Conservation (phyloP, 2,797 vertebrate species). For the Sciaenops ocellatus region DNA sequence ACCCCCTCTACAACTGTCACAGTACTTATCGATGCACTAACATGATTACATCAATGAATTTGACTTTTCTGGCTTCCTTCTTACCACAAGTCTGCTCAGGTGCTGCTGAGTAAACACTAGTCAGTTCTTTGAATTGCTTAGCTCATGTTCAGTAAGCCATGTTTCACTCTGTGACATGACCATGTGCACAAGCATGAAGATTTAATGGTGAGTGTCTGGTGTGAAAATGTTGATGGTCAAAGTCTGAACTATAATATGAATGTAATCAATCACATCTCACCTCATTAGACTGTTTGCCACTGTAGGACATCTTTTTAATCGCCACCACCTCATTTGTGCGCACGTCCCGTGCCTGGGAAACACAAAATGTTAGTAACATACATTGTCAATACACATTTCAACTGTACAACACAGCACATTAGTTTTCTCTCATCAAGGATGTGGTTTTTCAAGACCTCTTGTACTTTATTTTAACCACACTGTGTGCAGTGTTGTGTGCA, state of each 20-base stretch:
- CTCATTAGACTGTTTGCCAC: slow-evolving; percentile 98
- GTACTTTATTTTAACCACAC: slow-evolving; percentile 4
- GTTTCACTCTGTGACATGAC: not conserved
- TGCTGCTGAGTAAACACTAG: slow-evolving; percentile 5
- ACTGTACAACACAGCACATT: not conserved
- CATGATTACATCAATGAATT: too few relatives aligned
- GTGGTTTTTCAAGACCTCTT: slow-evolving; percentile 14
- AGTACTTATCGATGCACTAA: too few relatives aligned
- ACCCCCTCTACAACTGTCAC: too few relatives aligned
- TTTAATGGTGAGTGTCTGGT: not conserved
- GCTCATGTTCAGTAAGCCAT: not conserved
- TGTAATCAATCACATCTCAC: slow-evolving; percentile 71
- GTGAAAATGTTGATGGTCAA: not conserved
- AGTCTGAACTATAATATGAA: slow-evolving; percentile 5
- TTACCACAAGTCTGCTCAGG: not conserved
- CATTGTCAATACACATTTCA: slow-evolving; percentile 13
- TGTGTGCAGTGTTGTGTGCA: not conserved
- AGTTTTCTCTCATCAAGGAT: not conserved
- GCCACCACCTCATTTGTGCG: slow-evolving; percentile 99
- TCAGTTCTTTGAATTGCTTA: not conserved
- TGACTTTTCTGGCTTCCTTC: not conserved
- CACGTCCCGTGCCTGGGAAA: slow-evolving; percentile 92
- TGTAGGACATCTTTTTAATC: slow-evolving; percentile 99
- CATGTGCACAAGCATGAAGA: not conserved
- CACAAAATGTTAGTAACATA: slow-evolving; percentile 16